Base-by-base conservation (phyloP, 2,113 vertebrate species). In the Mobula hypostoma region DNA sequence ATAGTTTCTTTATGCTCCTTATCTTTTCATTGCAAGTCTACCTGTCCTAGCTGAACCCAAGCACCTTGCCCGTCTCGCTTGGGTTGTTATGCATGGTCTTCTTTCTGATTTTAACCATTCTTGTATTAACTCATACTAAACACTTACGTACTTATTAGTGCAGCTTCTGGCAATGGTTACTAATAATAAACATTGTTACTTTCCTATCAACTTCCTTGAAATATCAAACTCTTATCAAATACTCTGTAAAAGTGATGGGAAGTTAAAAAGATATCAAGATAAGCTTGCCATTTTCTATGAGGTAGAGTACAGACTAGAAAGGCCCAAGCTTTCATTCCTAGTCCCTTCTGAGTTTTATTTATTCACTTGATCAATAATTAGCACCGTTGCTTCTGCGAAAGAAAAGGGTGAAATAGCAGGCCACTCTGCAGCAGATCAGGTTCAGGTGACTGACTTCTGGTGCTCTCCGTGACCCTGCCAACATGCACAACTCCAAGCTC, bases 1-100 rank as follows among this genome's bases (percentile, higher is more conserved):
- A 48, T 92, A 24, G 90, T 92, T 72, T 74, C 91, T 93, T 74
- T 74, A 61, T 56, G 91, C 91, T 93, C 91, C 3, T 48, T 93
- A 72, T 14, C 32, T 48, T 72, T 72, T 92, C 90, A 48, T 72
- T 48, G 68, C 90, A 74, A 93, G 32, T 19, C 88, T 70, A 66
- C n/a, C n/a, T 93, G 7, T 85, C 68, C 74, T 72, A 29, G 36
- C 79, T 87, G 58, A 17, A 94, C 15, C 79, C 48, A 7, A 63
- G 56, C 36, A 2, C 14, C 80, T 68, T 40, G 63, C 48, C 79
- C 11, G 79, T 83, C 2, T 66, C 66, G 19, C 63, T 74, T 70
- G 17, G 36, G 8, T 74, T 48, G n/a, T 21, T 56, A 11, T 93
- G 91, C 90, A 24, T 92, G 90, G 66, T 29, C 7, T 88, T 70